These are phyloP conservation scores for Caiman crocodilus DNA, from an alignment of 2,797 vertebrate species.

Conservation along the genomic window DNA sequence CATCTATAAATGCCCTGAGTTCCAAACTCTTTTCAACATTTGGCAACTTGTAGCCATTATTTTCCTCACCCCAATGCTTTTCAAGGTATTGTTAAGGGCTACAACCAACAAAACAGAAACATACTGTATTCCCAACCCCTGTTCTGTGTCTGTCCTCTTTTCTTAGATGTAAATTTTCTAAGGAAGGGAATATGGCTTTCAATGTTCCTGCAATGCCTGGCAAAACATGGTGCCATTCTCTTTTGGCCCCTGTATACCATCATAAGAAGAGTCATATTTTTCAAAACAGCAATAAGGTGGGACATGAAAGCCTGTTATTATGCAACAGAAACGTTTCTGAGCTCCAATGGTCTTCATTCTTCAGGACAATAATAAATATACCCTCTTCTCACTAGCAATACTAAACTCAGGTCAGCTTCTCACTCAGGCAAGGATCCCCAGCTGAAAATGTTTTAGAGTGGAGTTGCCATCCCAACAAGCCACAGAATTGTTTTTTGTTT, in stretches of 20 bases:
- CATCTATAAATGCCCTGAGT: not conserved
- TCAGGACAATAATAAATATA: not conserved
- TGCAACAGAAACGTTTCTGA: not conserved
- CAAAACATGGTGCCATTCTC: too few species aligned
- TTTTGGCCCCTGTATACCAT: not conserved
- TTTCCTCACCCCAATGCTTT: not conserved
- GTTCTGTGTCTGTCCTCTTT: not conserved
- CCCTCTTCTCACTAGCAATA: not conserved
- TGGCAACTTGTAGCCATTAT: not conserved
- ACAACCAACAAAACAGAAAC: not conserved
- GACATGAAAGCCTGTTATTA: not conserved
- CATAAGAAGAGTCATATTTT: not conserved
- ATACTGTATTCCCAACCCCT: not conserved
- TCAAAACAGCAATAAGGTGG: not conserved
- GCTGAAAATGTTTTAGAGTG: not conserved
- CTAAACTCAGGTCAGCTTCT: not conserved
- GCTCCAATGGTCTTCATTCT: not conserved
- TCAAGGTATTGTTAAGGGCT: not conserved
- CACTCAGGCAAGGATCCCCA: not conserved
- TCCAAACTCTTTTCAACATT: not conserved
- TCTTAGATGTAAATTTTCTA: not conserved
- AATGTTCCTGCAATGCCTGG: fast-evolving
- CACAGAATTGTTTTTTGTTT: too few species aligned
- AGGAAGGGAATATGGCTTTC: not conserved
- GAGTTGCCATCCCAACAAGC: not conserved